phyloP scores from a whole-genome alignment of 2,113 vertebrate species.

The Agapornis roseicollis region DNA sequence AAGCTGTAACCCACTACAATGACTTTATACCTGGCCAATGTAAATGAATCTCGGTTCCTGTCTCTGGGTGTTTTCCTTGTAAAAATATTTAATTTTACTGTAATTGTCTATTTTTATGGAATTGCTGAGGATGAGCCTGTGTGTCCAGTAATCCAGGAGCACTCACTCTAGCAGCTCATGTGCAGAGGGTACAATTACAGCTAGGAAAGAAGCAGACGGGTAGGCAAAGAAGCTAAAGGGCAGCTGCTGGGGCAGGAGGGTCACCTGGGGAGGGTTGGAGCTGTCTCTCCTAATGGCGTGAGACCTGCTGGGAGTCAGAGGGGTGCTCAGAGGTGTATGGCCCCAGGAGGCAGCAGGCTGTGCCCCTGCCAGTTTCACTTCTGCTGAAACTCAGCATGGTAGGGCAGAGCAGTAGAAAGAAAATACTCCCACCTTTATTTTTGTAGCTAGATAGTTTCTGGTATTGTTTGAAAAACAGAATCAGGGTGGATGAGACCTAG shows the following conservation, averaged over 20 bases:
- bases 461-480: not conserved
- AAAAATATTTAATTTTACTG: not conserved
- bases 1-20: not conserved
- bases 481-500: not conserved
- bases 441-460: not conserved
- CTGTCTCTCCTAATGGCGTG: not conserved
- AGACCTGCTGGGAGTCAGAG: not conserved
- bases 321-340: accelerated
- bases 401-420: not conserved
- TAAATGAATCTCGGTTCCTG: not conserved
- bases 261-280: not conserved
- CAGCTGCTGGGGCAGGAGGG: not conserved
- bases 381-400: not conserved
- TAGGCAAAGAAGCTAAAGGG: not conserved
- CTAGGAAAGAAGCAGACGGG: not conserved
- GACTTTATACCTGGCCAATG: not conserved
- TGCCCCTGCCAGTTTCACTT: constrained; percentile 36
- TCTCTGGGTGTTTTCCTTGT: not conserved
- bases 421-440: not conserved
- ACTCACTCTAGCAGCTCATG: not conserved
- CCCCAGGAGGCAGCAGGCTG: not conserved
- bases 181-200: accelerated
- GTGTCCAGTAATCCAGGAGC: not conserved
- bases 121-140: not conserved
- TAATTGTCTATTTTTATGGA: not conserved